These are phyloP conservation scores for Lepidostoma basale DNA, from an alignment of 1,140 invertebrate species.

Conservation along the genomic window DNA sequence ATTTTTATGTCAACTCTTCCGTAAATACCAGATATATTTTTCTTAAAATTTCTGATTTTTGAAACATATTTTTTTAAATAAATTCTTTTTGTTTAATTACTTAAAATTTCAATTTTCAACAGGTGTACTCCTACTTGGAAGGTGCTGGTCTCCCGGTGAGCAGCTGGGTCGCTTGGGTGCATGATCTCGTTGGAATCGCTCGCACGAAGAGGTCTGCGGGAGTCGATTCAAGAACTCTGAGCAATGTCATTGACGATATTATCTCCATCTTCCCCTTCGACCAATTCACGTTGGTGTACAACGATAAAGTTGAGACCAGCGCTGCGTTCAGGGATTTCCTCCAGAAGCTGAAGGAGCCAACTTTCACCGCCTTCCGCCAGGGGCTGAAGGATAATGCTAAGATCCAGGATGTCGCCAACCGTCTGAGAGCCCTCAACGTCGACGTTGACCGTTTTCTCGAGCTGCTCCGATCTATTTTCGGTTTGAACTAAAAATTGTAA, in stretches of 20 bases:
- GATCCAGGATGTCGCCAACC: background rate
- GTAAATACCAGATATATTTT: background rate
- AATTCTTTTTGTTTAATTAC: background rate
- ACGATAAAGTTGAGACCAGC: background rate
- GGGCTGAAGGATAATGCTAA: background rate
- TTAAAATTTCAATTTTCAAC: conserved; percentile 2
- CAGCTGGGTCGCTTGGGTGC: background rate
- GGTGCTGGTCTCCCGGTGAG: background rate
- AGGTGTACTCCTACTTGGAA: conserved; percentile 7
- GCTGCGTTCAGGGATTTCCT: background rate
- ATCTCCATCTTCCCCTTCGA: background rate
- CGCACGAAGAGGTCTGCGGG: background rate
- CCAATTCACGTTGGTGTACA: background rate
- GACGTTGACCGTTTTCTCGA: background rate
- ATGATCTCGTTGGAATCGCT: background rate
- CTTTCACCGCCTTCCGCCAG: background rate
- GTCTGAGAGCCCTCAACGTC: background rate
- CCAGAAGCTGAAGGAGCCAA: background rate
- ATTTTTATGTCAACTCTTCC: too few relatives aligned
- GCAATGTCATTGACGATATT: background rate
- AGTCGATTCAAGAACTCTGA: background rate
- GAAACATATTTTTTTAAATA: background rate
- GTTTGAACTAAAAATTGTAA: background rate
- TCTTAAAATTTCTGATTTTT: background rate
- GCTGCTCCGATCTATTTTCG: background rate